These are phyloP conservation scores for Imbricaverruca yamaguchii DNA, from an alignment of 2,888 invertebrate genomes.

Conservation along the genomic window DNA sequence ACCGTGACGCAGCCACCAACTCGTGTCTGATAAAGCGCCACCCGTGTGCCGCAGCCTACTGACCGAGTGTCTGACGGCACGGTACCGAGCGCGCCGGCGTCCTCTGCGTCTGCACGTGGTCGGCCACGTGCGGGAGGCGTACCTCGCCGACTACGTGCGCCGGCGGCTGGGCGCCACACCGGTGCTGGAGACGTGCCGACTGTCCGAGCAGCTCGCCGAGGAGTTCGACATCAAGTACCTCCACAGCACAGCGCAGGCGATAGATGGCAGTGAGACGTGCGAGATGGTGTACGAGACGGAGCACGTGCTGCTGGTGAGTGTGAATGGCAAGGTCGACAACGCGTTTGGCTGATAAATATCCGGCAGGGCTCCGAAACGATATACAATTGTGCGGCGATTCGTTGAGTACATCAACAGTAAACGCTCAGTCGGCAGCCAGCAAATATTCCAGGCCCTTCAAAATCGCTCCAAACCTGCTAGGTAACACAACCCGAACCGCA, in stretches of 20 bases:
- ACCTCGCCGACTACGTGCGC: background rate
- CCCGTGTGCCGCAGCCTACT: background rate
- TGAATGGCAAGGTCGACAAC: background rate
- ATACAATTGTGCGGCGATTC: background rate
- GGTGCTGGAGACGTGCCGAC: background rate
- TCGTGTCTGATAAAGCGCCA: no score
- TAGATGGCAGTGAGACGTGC: background rate
- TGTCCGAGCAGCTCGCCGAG: background rate
- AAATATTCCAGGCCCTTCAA: no score
- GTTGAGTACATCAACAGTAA: background rate
- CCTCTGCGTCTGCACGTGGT: background rate
- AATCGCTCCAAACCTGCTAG: no score
- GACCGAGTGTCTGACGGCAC: background rate
- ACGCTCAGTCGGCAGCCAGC: background rate
- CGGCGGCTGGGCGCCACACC: constrained; percentile 9
- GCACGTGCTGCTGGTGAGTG: background rate
- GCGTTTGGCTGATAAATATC: background rate
- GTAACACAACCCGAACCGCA: no score
- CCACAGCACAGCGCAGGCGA: background rate
- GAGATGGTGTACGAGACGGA: background rate
- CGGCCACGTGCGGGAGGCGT: constrained; percentile 9
- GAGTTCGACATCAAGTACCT: background rate
- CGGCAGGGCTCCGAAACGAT: background rate
- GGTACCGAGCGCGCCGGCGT: background rate
- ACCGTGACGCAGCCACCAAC: no score